These are phyloP conservation scores for Podarcis cretensis DNA, from an alignment of 2,113 vertebrate species.

Conservation along the genomic window DNA sequence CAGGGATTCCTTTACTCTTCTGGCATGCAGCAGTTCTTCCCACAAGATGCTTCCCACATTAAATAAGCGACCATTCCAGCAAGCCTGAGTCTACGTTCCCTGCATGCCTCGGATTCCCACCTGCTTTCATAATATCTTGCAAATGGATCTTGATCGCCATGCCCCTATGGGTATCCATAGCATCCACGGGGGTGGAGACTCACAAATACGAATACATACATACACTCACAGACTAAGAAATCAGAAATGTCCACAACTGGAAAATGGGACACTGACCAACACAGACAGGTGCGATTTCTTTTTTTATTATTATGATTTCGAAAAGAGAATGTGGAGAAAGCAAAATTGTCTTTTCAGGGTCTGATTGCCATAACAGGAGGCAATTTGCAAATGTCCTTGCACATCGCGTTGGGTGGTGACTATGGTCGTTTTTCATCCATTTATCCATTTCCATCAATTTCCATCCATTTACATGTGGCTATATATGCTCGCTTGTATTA, in stretches of 20 bases:
- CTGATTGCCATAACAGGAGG: not conserved
- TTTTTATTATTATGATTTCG: not conserved
- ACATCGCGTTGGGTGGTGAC: not conserved
- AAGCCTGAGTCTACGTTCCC: not conserved
- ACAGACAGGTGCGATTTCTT: not conserved
- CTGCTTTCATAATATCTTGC: not conserved
- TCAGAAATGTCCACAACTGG: not conserved
- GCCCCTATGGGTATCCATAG: not conserved
- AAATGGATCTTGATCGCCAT: not conserved
- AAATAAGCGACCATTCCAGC: not conserved
- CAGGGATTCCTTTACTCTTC: not conserved
- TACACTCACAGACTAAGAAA: not conserved
- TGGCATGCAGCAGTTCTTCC: not conserved
- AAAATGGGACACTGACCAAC: not conserved
- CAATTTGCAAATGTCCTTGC: not conserved
- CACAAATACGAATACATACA: not conserved
- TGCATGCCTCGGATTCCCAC: not conserved
- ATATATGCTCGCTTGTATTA: not conserved
- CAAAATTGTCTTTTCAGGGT: not conserved
- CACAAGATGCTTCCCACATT: not conserved
- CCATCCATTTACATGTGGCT: not conserved
- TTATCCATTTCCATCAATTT: too few relatives aligned
- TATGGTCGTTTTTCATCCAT: not conserved
- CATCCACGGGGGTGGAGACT: not conserved
- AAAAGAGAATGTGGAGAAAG: not conserved